phyloP scores from a whole-genome alignment of 1,140 invertebrate genomes.

The Drosophila littoralis region DNA sequence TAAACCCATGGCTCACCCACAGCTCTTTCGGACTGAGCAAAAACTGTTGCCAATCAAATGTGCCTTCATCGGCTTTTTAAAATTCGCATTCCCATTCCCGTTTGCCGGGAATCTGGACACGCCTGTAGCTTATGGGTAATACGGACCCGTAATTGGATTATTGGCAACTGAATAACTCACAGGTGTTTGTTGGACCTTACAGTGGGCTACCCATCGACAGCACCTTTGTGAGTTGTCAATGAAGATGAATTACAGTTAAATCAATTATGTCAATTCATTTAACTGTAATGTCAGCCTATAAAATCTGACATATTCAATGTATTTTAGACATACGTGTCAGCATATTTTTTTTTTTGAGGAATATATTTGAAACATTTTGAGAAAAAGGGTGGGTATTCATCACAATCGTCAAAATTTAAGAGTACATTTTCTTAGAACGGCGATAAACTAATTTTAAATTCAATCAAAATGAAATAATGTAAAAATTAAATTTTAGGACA shows the following conservation, averaged over 20 bases:
- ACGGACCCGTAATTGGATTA: conserved; percentile 67
- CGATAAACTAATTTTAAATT: too few species aligned
- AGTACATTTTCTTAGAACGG: too few species aligned
- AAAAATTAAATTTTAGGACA: too few species aligned
- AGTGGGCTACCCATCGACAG: background rate
- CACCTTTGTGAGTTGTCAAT: conserved; percentile 8
- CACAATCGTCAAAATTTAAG: too few species aligned
- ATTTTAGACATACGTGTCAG: too few species aligned
- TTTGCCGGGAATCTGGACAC: conserved; percentile 6
- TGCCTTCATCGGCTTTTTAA: conserved; percentile 27
- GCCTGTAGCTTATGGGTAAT: conserved; percentile 66
- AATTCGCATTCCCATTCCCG: conserved; percentile 40
- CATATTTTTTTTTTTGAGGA: too few species aligned
- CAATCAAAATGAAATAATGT: too few species aligned
- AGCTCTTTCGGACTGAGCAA: conserved; percentile 2
- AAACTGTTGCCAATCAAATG: conserved; percentile 50
- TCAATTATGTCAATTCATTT: conserved; percentile 3
- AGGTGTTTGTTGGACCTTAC: background rate
- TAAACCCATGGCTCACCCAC: background rate
- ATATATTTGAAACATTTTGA: too few species aligned
- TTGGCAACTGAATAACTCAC: conserved; percentile 36
- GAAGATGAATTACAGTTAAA: conserved; percentile 46
- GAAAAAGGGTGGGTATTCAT: too few species aligned
- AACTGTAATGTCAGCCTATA: too few species aligned
- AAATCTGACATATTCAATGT: too few species aligned